Evolutionary conservation across 2,888 invertebrate species (phyloP).

Genomic region (Plebejus anna): DNA sequence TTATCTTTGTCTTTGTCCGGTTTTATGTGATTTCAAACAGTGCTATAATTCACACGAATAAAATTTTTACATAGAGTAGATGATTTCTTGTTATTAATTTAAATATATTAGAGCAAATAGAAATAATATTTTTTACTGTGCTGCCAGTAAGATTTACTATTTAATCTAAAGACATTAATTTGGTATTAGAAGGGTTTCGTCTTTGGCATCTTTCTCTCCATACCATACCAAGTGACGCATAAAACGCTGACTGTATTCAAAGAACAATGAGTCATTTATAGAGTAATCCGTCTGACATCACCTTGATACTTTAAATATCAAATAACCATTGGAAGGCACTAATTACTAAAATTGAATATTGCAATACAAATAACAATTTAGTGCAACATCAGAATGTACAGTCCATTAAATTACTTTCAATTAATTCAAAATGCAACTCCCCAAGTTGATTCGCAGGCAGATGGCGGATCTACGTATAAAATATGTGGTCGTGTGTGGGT

Average conservation of each 20-base stretch:
- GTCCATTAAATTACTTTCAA: not conserved
- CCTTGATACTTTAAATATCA: no score
- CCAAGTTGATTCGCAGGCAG: not conserved
- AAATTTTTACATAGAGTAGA: not conserved
- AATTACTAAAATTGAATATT: not conserved
- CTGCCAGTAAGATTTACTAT: no score
- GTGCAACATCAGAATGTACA: not conserved
- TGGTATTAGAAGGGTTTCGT: not conserved
- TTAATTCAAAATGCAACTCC: not conserved
- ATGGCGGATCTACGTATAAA: not conserved
- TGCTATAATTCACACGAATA: not conserved
- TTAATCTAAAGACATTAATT: not conserved
- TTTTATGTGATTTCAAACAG: not conserved
- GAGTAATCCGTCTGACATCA: no score
- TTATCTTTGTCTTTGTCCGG: constrained; percentile 12
- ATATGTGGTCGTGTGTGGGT: not conserved
- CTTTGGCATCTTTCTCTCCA: not conserved
- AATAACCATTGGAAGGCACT: not conserved
- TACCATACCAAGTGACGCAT: not conserved
- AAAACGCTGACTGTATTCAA: not conserved
- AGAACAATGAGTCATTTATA: not conserved
- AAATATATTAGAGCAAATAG: no score
- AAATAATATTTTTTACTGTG: no score
- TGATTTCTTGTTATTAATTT: no score
- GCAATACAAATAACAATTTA: not conserved